These are phyloP conservation scores for Gallinago stenura DNA, from an alignment of 2,797 vertebrate species.

Conservation along the genomic window DNA sequence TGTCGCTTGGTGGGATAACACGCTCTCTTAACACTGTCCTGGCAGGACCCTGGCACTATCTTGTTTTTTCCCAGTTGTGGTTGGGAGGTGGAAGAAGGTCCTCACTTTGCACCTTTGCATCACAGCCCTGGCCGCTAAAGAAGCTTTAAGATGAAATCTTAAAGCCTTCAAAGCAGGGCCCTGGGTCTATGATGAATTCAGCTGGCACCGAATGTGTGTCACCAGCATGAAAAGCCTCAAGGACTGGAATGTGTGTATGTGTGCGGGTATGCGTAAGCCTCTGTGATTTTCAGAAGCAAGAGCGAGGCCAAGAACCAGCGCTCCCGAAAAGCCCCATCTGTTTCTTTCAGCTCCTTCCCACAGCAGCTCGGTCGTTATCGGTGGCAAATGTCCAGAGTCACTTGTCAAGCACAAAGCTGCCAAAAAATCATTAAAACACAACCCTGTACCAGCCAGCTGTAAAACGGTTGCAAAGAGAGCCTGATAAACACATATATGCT, in stretches of 20 bases:
- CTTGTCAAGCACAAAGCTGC: conserved; percentile 41
- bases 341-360: conserved; percentile 32
- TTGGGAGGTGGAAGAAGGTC: not conserved
- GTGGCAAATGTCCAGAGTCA: conserved; percentile 63
- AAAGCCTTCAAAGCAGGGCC: rapidly evolving
- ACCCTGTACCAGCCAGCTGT: conserved; percentile 9
- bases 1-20: not conserved
- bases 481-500: conserved; percentile 23
- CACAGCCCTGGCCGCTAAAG: not conserved
- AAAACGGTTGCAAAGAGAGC: conserved; percentile 10
- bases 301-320: not conserved
- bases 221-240: not conserved
- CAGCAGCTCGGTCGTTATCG: not conserved
- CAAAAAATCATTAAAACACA: conserved; percentile 53
- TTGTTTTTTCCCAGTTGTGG: not conserved
- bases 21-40: rapidly evolving
- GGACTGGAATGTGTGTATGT: not conserved
- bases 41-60: not conserved
- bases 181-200: not conserved
- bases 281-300: not conserved
- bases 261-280: not conserved
- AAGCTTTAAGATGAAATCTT: not conserved
- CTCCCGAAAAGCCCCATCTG: conserved; percentile 50
- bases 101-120: not conserved
- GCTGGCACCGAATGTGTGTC: not conserved